phyloP scores from a whole-genome alignment of 2,888 invertebrate genomes.

The Ptychoptera albimana region DNA sequence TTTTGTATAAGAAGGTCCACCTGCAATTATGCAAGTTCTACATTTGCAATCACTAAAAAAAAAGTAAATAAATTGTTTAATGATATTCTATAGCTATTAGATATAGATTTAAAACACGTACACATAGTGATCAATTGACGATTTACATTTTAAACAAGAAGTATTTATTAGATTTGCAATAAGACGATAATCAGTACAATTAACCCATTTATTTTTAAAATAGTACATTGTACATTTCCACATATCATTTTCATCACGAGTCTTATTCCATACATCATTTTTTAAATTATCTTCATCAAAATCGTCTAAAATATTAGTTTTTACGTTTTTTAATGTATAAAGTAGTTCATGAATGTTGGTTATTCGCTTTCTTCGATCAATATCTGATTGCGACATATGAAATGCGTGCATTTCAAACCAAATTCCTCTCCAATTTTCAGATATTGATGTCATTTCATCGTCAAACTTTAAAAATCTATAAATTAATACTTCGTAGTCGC shows the following conservation, averaged over 20 bases:
- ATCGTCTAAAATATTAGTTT: too few species aligned
- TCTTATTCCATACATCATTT: too few species aligned
- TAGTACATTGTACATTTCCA: slow-evolving; percentile 28
- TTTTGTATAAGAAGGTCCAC: slow-evolving; percentile 19
- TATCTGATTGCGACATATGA: slow-evolving; percentile 24
- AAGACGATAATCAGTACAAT: slow-evolving; percentile 23
- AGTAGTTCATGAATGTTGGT: slow-evolving; percentile 24
- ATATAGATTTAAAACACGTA: slow-evolving; percentile 14
- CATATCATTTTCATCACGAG: background rate
- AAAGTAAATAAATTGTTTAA: background rate
- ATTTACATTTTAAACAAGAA: slow-evolving; percentile 25
- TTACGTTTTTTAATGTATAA: slow-evolving; percentile 16
- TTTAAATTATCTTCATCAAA: too few species aligned
- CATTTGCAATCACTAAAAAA: slow-evolving; percentile 24
- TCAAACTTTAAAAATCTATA: slow-evolving; percentile 40
- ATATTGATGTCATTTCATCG: slow-evolving; percentile 40
- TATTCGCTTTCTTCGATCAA: slow-evolving; percentile 23
- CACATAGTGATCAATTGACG: slow-evolving; percentile 25
- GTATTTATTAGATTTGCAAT: slow-evolving; percentile 23
- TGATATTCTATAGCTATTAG: background rate
- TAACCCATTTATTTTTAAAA: slow-evolving; percentile 24
- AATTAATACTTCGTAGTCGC: slow-evolving; percentile 25
- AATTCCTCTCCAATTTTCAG: slow-evolving; percentile 37
- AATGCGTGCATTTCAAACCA: slow-evolving; percentile 27
- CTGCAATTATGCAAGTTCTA: slow-evolving; percentile 28